Base-by-base conservation (phyloP, 2,888 invertebrate species). In the Yponomeuta cagnagella region DNA sequence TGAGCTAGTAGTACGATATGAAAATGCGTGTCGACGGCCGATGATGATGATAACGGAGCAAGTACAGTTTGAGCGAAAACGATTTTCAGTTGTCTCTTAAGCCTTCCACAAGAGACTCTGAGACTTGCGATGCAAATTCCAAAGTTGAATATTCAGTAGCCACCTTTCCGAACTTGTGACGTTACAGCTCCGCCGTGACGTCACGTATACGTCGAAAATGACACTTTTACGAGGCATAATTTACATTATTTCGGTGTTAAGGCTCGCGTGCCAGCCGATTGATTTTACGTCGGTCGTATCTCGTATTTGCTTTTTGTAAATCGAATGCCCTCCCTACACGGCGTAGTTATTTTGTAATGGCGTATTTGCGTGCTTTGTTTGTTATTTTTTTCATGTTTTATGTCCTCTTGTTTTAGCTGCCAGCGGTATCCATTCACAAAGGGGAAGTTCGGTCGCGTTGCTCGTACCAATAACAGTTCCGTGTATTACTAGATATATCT, bases 151-250 rank as follows among this genome's bases (percentile, higher is more conserved):
- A 58, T 58, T 58, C 52, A 58, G 52, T 58, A 58, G 52, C 52
- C 15, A 77, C 73, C 70, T 2, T 30, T 72, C 6, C n/a, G 68
- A 72, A 71, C 71, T 74, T 70, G 71, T 75, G 74, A 77, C 74
- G 77, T 79, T 64, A 12, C 58, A n/a, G 74, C 74, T 78, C 72
- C 75, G 74, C 76, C 73, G 79, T 90, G 89, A 91, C 90, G 91
- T 91, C 91, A 90, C 89, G 83, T 82, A 85, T 85, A 88, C 87
- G 88, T 88, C 88, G 86, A 88, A 89, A 90, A 92, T 90, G 91
- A 90, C 90, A 90, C 87, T 88, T 91, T 91, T 90, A 91, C 88
- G 89, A 89, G 89, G 85, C 85, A 90, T 91, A 89, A 91, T 91
- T 90, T 90, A 90, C 89, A 88, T 89, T 89, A 89, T 89, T 88